Evolutionary conservation across 1,140 invertebrate species (phyloP), one percentile per base, ranked within the genome.

Genomic region (Trachymyrmex cornetzi): DNA sequence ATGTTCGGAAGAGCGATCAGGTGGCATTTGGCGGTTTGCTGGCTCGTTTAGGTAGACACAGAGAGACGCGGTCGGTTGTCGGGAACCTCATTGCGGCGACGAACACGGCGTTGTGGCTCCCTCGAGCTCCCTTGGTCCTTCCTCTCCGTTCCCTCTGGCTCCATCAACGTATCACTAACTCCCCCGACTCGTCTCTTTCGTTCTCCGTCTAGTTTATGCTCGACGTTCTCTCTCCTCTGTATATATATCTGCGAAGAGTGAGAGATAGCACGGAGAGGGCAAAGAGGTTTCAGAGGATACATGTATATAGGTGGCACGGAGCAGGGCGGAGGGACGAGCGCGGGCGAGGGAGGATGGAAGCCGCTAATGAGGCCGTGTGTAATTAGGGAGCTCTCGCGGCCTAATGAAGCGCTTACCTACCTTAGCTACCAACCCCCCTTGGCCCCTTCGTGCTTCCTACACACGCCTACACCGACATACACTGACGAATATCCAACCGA

Each of bases 331-430:
- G 90, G 84, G 84, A 88, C 79, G 82, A 87, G 89, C 90, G 87
- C 19, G 44, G 84, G 27, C 63, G 75, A 59, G 75, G 79, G 66
- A 86, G 89, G 93, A 91, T 93, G 89, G 93, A 91, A 94, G 94
- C 93, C 92, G 94, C 94, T 95, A 95, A 95, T 95, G 94, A 95
- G 95, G 90, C 94, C 94, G 93, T 94, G 94, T 95, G 94, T 95
- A 95, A 95, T 95, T 95, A 95, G 94, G 94, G 91, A 95, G 94
- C 94, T 95, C 94, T 95, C 94, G 94, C 94, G 94, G 94, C 92
- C 94, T 95, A 95, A 95, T 95, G 95, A 95, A 95, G 94, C 94
- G 94, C 95, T 95, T 95, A 95, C 94, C 94, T 93, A 94, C 92
- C 93, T 94, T 93, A 93, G 92, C 93, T 94, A 92, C 90, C 91